Base-by-base conservation (phyloP, 2,888 invertebrate genomes). In the Drosophila cognata region DNA sequence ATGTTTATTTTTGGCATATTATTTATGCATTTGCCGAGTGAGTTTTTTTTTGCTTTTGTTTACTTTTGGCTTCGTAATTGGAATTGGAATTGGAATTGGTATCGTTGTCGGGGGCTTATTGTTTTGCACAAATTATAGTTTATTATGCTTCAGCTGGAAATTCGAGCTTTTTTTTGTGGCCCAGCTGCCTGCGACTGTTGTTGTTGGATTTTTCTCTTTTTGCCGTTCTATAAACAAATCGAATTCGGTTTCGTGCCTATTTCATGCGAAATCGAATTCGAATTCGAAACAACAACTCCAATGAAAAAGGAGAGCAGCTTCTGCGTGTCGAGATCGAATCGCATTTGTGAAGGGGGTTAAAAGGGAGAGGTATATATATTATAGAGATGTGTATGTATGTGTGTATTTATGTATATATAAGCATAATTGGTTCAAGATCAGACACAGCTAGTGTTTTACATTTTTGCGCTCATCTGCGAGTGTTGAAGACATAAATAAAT, bases 1-100 rank as follows among this genome's bases (percentile, higher is more conserved):
- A 72, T 84, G 78, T 84, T 87, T 85, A 87, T 84, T 85, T 87
- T 87, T 72, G 88, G 74, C 70, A 50, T 69, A 56, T 56, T 25
- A 25, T 25, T 46, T 25, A 29, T 64, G 66, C n/a, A 56, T 46
- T 46, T 53, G 56, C 53, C n/a, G 16, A 35, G 59, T 25, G 25
- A 25, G 25, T 58, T 41, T 55, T 53, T 51, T 72, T 63, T 69
- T 70, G 63, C 70, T 57, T 76, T 84, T 84, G 84, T 84, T 86
- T 84, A 84, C 77, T 77, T 86, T 86, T 74, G 79, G 69, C 74
- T 84, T 86, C 71, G 66, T 64, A 71, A 71, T 64, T 63, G 43
- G 55, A 53, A 59, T 74, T 63, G 43, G 55, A 53, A 59, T 74
- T 62, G 50, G 28, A 38, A 35, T 64, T 51, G 64, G 29, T 18